Evolutionary conservation across 2,888 invertebrate genomes (phyloP), one percentile per base, ranked within the genome.

Genomic region (Caenorhabditis sp.): DNA sequence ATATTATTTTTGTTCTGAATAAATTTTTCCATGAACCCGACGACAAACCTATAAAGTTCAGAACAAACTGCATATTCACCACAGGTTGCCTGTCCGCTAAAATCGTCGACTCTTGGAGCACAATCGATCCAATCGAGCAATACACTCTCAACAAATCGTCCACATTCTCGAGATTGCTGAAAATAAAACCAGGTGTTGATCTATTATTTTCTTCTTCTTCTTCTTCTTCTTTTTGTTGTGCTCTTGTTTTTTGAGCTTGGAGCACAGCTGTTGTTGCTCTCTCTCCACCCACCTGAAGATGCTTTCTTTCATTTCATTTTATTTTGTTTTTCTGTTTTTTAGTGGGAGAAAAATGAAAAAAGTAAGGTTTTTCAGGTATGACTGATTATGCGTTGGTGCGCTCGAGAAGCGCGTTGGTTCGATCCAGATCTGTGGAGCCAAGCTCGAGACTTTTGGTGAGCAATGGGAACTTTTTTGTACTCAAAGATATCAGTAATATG

Each of bases 361-460:
- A 43, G n/a, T n/a, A n/a, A n/a, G n/a, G n/a, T n/a, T 31, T 31
- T 31, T 31, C 31, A 31, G 31, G 31, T 59, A 80, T 82, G 80
- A 78, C 72, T 61, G 82, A 83, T 69, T 83, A 83, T 70, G 77
- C 78, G n/a, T 63, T 83, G 62, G 77, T 78, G 63, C 82, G 84
- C 53, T 77, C 84, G 52, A 79, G 81, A 25, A 84, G 85, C 67
- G 83, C 80, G 20, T 59, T 85, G 25, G 70, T 77, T 36, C 79
- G 84, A 38, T 74, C 82, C 38, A 69, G 67, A 31, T 82, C 84
- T 12, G 67, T 76, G 23, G 78, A 68, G 43, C 72, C 75, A 26
- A 27, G 66, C 36, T 65, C 70, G 21, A 63, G 73, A 23, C 70
- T 77, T 49, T 77, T 70, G 50, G 77, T 77, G 26, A 71, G 76